phyloP scores from a whole-genome alignment of 2,113 vertebrate genomes.

The Anguilla rostrata region DNA sequence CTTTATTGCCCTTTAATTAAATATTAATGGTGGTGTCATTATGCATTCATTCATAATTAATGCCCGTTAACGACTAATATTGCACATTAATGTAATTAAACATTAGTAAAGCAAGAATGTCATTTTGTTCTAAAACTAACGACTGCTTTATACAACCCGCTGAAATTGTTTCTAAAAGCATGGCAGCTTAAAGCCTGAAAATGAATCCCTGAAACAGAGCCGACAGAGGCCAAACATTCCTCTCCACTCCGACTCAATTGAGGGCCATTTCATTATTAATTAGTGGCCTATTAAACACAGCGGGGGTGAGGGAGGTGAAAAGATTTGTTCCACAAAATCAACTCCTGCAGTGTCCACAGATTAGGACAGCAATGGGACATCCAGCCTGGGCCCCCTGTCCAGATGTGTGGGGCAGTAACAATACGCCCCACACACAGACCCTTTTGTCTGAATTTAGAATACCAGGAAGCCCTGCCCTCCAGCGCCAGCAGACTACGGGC shows the following conservation, averaged over 20 bases:
- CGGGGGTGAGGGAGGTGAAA: conserved; percentile 28
- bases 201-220: not conserved
- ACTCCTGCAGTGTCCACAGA: conserved; percentile 52
- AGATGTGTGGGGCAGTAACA: conserved; percentile 55
- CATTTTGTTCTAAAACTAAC: conserved; percentile 50
- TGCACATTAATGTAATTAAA: conserved; percentile 81
- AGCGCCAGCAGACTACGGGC: conserved; percentile 48
- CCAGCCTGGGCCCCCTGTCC: conserved; percentile 35
- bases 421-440: conserved; percentile 55
- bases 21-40: conserved; percentile 76
- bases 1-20: conserved; percentile 82
- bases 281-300: conserved; percentile 41
- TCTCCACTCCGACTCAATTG: not conserved
- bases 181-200: conserved; percentile 4
- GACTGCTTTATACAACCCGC: conserved; percentile 44
- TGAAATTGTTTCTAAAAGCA: conserved; percentile 34
- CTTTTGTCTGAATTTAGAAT: conserved; percentile 61
- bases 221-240: conserved; percentile 22
- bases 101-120: conserved; percentile 57
- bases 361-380: conserved; percentile 37
- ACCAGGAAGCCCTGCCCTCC: conserved; percentile 59
- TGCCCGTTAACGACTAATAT: conserved; percentile 71
- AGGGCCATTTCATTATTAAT: conserved; percentile 36
- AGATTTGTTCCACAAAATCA: conserved; percentile 45
- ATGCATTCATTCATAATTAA: conserved; percentile 79